Conservation (phyloP, 2,797 vertebrate species). For the Centroberyx gerrardi region DNA sequence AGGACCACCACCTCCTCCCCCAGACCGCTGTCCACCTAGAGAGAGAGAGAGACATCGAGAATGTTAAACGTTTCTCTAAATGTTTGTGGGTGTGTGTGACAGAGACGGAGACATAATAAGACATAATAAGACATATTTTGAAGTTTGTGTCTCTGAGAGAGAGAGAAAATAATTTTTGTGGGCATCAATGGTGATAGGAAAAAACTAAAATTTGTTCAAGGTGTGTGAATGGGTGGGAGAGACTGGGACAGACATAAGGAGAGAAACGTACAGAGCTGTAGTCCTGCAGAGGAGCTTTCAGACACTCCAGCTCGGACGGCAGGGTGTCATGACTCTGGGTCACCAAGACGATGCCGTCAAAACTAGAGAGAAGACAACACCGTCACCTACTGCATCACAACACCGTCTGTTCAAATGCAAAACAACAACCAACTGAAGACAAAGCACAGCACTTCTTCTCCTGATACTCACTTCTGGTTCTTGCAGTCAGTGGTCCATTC, state of each 20-base stretch:
- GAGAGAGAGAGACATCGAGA: not conserved
- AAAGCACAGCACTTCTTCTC: not conserved
- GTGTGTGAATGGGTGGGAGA: not conserved
- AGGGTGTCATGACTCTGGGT: slow-evolving; percentile 77
- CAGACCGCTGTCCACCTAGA: slow-evolving; percentile 83
- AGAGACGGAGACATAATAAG: slow-evolving; percentile 1
- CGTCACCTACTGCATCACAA: not conserved
- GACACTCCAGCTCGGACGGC: slow-evolving; percentile 74
- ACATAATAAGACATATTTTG: not conserved
- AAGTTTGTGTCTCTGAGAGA: not conserved
- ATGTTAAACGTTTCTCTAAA: too few relatives aligned
- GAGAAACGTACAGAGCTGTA: slow-evolving; percentile 82
- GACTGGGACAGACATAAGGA: not conserved
- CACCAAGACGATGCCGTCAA: slow-evolving; percentile 86
- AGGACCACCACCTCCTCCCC: slow-evolving; percentile 83
- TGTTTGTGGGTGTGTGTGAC: too few relatives aligned
- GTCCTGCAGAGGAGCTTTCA: slow-evolving; percentile 83
- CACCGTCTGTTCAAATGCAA: not conserved
- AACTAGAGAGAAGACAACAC: slow-evolving; percentile 67
- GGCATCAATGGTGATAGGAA: too few relatives aligned
- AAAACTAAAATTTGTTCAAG: too few relatives aligned
- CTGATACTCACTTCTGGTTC: slow-evolving; percentile 82
- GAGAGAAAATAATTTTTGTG: not conserved
- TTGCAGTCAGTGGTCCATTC: slow-evolving; percentile 82
- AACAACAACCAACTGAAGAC: not conserved